Evolutionary conservation across 2,888 invertebrate genomes (phyloP).

Genomic region (Glaucopsyche alexis): DNA sequence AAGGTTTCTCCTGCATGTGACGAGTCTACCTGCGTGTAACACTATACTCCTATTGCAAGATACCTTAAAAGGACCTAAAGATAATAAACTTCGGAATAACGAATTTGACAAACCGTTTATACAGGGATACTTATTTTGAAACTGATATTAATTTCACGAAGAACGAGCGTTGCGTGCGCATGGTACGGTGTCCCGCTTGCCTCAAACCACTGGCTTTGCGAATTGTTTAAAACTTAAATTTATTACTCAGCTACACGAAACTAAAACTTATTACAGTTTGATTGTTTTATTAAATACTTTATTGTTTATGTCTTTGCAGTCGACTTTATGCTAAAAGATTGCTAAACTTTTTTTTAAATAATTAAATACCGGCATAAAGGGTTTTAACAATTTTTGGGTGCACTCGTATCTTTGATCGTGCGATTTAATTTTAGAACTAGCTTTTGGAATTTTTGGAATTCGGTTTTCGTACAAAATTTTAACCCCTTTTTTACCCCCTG

Average conservation of each 20-base stretch:
- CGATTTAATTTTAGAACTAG: too few species aligned
- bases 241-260: constrained; percentile 19
- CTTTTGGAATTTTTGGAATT: too few species aligned
- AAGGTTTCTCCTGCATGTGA: too few species aligned
- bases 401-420: too few species aligned
- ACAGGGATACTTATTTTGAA: constrained; percentile 67
- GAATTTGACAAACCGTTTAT: constrained; percentile 53
- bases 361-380: background rate
- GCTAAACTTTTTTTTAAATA: too few species aligned
- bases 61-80: too few species aligned
- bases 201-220: constrained; percentile 33
- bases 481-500: too few species aligned
- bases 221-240: constrained; percentile 28
- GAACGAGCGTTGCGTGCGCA: constrained; percentile 64
- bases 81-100: constrained; percentile 39
- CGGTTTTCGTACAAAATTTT: too few species aligned
- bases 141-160: constrained; percentile 71
- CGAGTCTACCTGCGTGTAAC: too few species aligned
- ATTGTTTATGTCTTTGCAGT: background rate
- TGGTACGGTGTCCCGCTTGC: constrained; percentile 44
- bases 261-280: constrained; percentile 13
- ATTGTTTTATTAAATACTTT: constrained; percentile 14
- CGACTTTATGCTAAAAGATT: background rate
- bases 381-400: background rate
- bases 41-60: too few species aligned